Conservation (phyloP, 2,797 vertebrate genomes). For the Podarcis siculus region DNA sequence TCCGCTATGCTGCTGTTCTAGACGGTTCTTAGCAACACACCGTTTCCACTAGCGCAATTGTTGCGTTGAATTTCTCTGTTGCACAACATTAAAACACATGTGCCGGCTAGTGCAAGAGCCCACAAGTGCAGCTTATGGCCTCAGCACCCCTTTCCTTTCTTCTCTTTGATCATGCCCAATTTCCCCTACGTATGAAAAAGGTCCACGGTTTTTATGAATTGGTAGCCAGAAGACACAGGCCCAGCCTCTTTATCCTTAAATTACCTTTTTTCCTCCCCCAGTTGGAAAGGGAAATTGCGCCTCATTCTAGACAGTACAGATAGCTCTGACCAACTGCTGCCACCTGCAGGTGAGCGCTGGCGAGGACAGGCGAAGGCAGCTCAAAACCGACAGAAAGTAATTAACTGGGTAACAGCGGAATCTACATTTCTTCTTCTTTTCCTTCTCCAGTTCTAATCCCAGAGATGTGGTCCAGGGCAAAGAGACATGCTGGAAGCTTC, state of each 20-base stretch:
- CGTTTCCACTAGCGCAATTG: no score
- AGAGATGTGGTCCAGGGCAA: neutral
- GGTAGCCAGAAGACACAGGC: neutral
- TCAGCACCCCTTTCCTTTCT: neutral
- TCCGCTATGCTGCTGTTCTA: no score
- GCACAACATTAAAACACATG: no score
- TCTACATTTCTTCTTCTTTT: neutral
- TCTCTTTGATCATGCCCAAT: neutral
- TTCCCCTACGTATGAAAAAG: neutral
- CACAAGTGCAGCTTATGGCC: no score
- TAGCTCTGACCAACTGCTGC: slow-evolving; percentile 14
- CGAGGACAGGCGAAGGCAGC: neutral
- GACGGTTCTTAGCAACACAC: no score
- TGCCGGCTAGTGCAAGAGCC: no score
- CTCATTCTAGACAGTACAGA: neutral
- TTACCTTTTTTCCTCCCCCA: neutral
- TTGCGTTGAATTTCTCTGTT: no score
- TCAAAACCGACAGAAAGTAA: neutral
- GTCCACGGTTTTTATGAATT: neutral
- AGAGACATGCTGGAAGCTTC: neutral
- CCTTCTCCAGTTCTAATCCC: neutral
- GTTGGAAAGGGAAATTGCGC: neutral
- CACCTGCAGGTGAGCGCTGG: neutral
- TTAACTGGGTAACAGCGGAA: neutral
- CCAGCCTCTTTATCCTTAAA: neutral